Evolutionary conservation across 2,113 vertebrate species (phyloP), one percentile per base, ranked within the genome.

Genomic region (Camarhynchus parvulus): DNA sequence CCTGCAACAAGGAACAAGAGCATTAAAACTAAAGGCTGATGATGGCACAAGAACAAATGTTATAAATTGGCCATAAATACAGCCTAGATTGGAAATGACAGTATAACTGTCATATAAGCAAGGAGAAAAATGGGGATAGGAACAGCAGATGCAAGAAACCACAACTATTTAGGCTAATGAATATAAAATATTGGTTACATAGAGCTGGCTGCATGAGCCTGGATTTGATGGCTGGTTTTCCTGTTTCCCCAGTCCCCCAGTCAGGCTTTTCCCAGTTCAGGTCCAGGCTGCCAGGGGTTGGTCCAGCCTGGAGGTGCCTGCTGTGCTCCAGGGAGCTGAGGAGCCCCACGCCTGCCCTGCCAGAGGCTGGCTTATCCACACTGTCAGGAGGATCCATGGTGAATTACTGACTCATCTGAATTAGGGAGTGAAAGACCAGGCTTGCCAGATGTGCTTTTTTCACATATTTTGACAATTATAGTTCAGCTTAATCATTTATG

Each of bases 401-500:
- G 68, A 94, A 63, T 93, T 94, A 90, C 64, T 64, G 90, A 94
- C 83, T 85, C 63, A 59, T 64, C 77, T 69, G 88, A 94, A 82
- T 75, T 50, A 67, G 50, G 42, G 47, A 94, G 76, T 22, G 70
- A 50, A 75, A 86, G 90, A 9, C 10, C 75, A 82, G 46, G 30
- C 78, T 90, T 90, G 83, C 89, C 96, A 96, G 93, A 96, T 96
- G 96, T 94, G 91, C 82, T 96, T 96, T 95, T 93, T 95, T 96
- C 95, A 95, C 94, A n/a, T 96, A 97, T 96, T 95, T 97, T 95
- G 96, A 93, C 93, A 95, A 97, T 95, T 97, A 96, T 68, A 75
- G 92, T 94, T 97, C 89, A 83, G 81, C 91, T 97, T 96, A 97
- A 97, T 97, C 87, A 97, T 96, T 96, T 97, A 97, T 85, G 84